Conservation (phyloP, 2,113 vertebrate species). For the Dipodomys spectabilis region DNA sequence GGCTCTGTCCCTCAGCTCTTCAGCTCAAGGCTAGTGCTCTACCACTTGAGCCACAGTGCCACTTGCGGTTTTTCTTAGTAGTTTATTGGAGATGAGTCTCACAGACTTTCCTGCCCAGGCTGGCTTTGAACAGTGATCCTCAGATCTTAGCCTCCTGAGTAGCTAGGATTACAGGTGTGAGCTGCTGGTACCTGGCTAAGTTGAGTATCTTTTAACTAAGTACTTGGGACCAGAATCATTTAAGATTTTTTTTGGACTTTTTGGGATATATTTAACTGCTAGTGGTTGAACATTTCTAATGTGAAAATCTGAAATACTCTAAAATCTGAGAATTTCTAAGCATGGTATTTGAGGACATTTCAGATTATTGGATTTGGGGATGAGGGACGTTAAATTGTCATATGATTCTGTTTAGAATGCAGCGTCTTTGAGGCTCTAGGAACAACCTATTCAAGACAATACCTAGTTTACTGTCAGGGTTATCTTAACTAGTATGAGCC, state of each 20-base stretch:
- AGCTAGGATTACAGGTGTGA: too few relatives aligned
- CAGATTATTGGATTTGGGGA: neutral
- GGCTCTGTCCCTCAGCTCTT: too few relatives aligned
- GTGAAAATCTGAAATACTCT: neutral
- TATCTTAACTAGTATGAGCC: neutral
- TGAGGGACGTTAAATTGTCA: neutral
- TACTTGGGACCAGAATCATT: neutral
- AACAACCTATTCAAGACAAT: neutral
- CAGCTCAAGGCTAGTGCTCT: too few relatives aligned
- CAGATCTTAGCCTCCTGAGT: too few relatives aligned
- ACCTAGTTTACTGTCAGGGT: neutral
- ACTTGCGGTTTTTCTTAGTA: too few relatives aligned
- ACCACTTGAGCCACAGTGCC: too few relatives aligned
- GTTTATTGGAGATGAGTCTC: too few relatives aligned
- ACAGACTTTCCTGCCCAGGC: too few relatives aligned
- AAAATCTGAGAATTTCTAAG: neutral
- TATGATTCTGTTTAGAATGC: constrained; percentile 14
- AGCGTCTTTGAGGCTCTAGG: neutral
- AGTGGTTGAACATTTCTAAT: neutral
- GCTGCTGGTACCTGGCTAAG: neutral
- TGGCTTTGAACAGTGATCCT: too few relatives aligned
- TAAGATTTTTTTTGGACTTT: neutral
- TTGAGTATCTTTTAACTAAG: neutral
- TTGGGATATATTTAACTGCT: neutral
- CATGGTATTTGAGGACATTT: neutral